These are phyloP conservation scores for Geodia barretti DNA, from an alignment of 37 sponge, comb jelly and placozoan species.

Conservation along the genomic window DNA sequence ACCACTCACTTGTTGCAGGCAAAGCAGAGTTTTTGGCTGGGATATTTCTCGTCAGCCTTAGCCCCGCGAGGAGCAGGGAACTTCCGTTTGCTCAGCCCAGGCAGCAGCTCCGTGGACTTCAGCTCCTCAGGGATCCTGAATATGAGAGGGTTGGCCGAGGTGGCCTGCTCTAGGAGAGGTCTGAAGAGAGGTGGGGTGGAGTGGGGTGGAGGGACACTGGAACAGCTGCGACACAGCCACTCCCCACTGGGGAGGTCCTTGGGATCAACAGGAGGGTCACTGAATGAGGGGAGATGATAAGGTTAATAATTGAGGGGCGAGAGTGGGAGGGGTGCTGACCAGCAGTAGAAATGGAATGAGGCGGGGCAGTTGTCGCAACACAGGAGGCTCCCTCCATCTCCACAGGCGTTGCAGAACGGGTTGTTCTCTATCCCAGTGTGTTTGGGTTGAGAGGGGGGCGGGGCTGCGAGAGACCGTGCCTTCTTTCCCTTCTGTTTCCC, in stretches of 20 bases:
- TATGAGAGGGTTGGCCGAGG: slow-evolving; percentile 33
- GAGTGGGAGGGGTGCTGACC: slow-evolving; percentile 51
- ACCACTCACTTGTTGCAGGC: slow-evolving; percentile 41
- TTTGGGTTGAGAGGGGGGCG: background rate
- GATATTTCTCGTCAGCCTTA: background rate
- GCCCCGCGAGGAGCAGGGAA: background rate
- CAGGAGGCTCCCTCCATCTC: slow-evolving; percentile 87
- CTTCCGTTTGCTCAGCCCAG: slow-evolving; percentile 16
- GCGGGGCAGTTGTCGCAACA: slow-evolving; percentile 93
- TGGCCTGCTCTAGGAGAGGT: slow-evolving; percentile 39
- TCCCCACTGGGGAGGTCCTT: slow-evolving; percentile 90
- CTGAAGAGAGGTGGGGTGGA: slow-evolving; percentile 24
- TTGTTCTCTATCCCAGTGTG: slow-evolving; percentile 68
- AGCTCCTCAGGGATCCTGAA: slow-evolving; percentile 52
- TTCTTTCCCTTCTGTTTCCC: slow-evolving; percentile 41
- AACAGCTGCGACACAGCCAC: slow-evolving; percentile 87
- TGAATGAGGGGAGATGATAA: slow-evolving; percentile 12
- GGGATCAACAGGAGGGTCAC: slow-evolving; percentile 92
- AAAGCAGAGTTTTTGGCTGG: slow-evolving; percentile 41
- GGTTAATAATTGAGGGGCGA: background rate
- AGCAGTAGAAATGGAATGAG: slow-evolving; percentile 91
- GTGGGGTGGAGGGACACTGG: background rate
- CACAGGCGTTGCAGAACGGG: slow-evolving; percentile 85
- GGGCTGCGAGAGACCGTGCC: background rate
- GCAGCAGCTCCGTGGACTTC: slow-evolving; percentile 29